Evolutionary conservation across 2,888 invertebrate species (phyloP).

Genomic region (Sympetrum striolatum): DNA sequence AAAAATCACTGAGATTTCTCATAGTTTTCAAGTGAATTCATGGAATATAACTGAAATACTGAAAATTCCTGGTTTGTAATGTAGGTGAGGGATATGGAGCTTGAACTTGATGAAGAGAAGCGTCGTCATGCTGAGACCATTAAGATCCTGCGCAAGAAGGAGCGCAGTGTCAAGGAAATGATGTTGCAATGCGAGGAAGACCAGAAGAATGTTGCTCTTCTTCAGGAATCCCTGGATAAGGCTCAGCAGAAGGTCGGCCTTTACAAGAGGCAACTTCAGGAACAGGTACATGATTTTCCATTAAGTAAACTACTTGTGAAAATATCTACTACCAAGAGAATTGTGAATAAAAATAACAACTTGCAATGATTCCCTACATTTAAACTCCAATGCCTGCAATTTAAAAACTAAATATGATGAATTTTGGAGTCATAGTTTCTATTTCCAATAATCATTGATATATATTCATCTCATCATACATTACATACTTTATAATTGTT

Average conservation of each 20-base stretch:
- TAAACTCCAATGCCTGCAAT: no score
- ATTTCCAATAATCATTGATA: no score
- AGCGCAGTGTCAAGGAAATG: constrained; percentile 94
- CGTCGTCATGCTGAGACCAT: constrained; percentile 96
- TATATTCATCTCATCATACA: no score
- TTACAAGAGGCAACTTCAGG: constrained; percentile 94
- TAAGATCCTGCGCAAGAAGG: constrained; percentile 98
- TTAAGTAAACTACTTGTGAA: no score
- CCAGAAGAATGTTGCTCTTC: constrained; percentile 90
- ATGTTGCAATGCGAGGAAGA: constrained; percentile 96
- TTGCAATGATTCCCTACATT: no score
- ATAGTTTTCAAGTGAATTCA: not conserved
- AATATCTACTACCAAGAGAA: no score
- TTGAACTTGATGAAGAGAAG: constrained; percentile 95
- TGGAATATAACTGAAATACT: not conserved
- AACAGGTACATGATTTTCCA: constrained; percentile 70
- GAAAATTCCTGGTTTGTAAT: not conserved
- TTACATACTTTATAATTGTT: no score
- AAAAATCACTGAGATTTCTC: not conserved
- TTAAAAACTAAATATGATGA: no score
- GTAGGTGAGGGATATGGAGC: constrained; percentile 88
- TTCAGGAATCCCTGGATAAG: constrained; percentile 91
- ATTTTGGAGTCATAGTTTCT: no score
- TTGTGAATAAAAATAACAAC: no score
- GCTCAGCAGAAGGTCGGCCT: constrained; percentile 84